Percentiles rank a stretch among this genome's conserved stretches.
Evolutionary conservation across 1,140 invertebrate species (phyloP).

Genomic region (Neelides sp.): DNA sequence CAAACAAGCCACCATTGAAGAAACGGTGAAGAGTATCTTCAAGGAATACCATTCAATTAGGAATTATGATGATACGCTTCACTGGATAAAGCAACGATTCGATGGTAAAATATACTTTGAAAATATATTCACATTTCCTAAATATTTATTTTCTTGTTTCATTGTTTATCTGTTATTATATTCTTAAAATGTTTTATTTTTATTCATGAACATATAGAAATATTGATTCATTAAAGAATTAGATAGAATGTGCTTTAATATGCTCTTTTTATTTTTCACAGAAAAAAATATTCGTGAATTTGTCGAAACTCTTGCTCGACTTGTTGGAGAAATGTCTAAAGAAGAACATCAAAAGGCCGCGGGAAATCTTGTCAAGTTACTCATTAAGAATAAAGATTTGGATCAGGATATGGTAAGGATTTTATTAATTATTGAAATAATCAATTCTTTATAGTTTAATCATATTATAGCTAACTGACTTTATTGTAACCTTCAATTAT

Average conservation of each 20-base stretch:
- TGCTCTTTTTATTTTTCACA: background rate
- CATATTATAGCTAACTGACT: too few relatives aligned
- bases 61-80: slow-evolving; percentile 18
- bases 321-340: slow-evolving; percentile 27
- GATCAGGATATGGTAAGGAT: slow-evolving; percentile 1
- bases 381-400: slow-evolving; percentile 17
- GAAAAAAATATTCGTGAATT: slow-evolving; percentile 16
- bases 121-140: background rate
- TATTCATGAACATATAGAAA: too few relatives aligned
- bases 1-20: background rate
- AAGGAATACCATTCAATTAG: slow-evolving; percentile 17
- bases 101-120: slow-evolving; percentile 8
- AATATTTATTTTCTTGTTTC: too few relatives aligned
- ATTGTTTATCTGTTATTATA: too few relatives aligned
- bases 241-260: background rate
- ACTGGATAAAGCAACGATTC: slow-evolving; percentile 25
- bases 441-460: background rate
- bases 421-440: background rate
- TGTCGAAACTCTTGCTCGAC: slow-evolving; percentile 20
- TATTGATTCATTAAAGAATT: too few relatives aligned
- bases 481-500: too few relatives aligned
- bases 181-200: too few relatives aligned
- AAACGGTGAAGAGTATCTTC: slow-evolving; percentile 30
- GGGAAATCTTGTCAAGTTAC: slow-evolving; percentile 19
- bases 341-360: slow-evolving; percentile 22